Percentiles rank a stretch among this genome's conserved stretches.
Evolutionary conservation across 2,797 vertebrate species (phyloP).

Genomic region (Oryzias dopingdopingensis): DNA sequence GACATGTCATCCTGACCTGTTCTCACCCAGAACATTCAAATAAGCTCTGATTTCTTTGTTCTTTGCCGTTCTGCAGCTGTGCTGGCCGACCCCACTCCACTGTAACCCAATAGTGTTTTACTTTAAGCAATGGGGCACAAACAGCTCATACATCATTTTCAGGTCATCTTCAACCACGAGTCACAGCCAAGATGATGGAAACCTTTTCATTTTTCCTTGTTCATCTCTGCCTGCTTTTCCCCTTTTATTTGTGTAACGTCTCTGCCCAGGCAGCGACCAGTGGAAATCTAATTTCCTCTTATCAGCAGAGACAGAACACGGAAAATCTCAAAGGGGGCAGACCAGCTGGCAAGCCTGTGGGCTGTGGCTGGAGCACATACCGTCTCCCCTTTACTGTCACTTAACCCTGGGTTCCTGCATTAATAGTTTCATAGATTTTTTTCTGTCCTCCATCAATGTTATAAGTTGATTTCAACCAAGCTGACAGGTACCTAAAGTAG

Average conservation of each 20-base stretch:
- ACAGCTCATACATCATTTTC: too few species aligned
- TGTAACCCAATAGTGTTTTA: too few species aligned
- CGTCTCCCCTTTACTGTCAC: slow-evolving; percentile 37
- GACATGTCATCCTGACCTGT: not conserved
- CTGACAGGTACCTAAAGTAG: slow-evolving; percentile 3
- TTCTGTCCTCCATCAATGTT: slow-evolving; percentile 45
- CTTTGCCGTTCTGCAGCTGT: too few species aligned
- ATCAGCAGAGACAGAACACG: slow-evolving; percentile 67
- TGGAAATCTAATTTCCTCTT: slow-evolving; percentile 77
- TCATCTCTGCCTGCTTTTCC: slow-evolving; percentile 22
- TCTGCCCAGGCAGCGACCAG: slow-evolving; percentile 47
- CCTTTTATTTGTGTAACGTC: slow-evolving; percentile 45
- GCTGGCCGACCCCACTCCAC: too few species aligned
- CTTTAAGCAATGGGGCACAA: too few species aligned
- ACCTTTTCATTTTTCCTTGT: slow-evolving; percentile 15
- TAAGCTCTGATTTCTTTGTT: too few species aligned
- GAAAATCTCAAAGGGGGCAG: slow-evolving; percentile 61
- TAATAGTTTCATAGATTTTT: slow-evolving; percentile 40
- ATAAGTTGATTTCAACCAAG: slow-evolving; percentile 20
- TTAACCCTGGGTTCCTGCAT: slow-evolving; percentile 42
- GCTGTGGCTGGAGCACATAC: slow-evolving; percentile 38
- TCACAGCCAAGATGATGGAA: slow-evolving; percentile 18
- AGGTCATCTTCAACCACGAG: slow-evolving; percentile 1
- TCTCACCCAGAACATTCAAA: too few species aligned
- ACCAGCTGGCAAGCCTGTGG: slow-evolving; percentile 64